A percentile compares a stretch with the other conserved stretches of the same genome.
Evolutionary conservation across 2,888 invertebrate species (phyloP).

Genomic region (Hyposoter didymator): DNA sequence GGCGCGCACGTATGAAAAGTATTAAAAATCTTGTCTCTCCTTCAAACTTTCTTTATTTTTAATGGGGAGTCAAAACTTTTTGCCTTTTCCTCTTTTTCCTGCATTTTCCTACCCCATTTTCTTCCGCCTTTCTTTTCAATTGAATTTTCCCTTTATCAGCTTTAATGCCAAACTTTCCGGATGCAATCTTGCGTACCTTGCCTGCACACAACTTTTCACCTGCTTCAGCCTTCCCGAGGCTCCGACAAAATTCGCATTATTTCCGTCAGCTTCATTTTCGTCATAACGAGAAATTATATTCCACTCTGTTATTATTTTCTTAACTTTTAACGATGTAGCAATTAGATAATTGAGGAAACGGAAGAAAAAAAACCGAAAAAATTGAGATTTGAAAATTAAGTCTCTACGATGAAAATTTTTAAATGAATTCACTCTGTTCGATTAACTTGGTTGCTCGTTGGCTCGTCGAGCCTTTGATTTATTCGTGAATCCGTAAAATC

Average conservation of each 20-base stretch:
- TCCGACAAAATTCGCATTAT: conserved; percentile 14
- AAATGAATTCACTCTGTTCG: background rate
- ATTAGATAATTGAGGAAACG: background rate
- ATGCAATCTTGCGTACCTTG: conserved; percentile 1
- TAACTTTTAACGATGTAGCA: conserved; percentile 2
- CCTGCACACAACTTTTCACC: conserved; percentile 1
- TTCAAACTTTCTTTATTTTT: conserved; percentile 22
- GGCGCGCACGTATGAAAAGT: conserved; percentile 8
- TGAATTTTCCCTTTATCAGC: conserved; percentile 11
- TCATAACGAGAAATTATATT: background rate
- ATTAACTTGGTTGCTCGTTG: background rate
- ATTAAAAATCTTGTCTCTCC: conserved; percentile 6
- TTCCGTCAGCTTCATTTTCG: conserved; percentile 13
- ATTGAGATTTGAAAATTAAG: background rate
- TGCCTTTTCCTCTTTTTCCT: background rate
- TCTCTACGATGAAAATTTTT: background rate
- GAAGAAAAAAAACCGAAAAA: background rate
- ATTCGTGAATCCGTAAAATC: background rate
- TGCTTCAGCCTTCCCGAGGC: background rate
- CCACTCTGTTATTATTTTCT: background rate
- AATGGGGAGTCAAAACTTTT: background rate
- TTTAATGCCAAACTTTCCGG: background rate
- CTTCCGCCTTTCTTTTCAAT: conserved; percentile 2
- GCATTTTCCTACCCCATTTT: background rate
- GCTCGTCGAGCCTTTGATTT: background rate